Base-by-base conservation (phyloP, 2,797 vertebrate genomes). In the Apogon hyalosoma region DNA sequence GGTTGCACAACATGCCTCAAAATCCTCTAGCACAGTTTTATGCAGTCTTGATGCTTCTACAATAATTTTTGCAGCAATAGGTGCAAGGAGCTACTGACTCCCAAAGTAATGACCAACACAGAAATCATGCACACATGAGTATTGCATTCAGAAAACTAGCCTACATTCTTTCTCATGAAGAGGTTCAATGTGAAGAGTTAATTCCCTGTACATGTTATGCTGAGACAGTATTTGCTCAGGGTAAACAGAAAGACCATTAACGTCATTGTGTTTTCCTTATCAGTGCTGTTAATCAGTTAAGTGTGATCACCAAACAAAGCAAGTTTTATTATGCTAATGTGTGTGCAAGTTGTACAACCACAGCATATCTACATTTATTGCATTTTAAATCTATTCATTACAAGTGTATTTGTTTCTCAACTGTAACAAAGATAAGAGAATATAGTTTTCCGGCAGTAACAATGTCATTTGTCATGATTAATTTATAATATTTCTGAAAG, bases 241-340 rank as follows among this genome's bases (percentile, higher is more conserved):
- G 53, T 66, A 14, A 11, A 31, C 54, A 11, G 42, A 43, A 16
- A 8, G 62, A 75, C 46, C 28, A 56, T 59, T 28, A 48, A 51
- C 54, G 46, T 47, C 16, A 7, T 1, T 57, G 21, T 39, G 8
- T 63, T 50, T 75, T 76, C 7, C 14, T 72, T 15, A 40, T 62
- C 39, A 1, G 8, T 55, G 16, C 14, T 56, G 9, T 49, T 38
- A 19, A 33, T 50, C 54, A 3, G 8, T 63, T 59, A 48, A 12
- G 3, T 46, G 33, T 68, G 63, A 64, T 47, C 46, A 62, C 39
- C 10, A 43, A 64, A 36, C 33, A 36, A 36, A 36, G 28, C 28
- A 31, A 31, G 28, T 6, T 10, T 47, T 28, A 41, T 50, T 18
- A 38, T 19, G 3, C 0, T 24, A 24, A 36, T 41, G 31, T 42